Evolutionary conservation across 2,797 vertebrate species (phyloP).

Genomic region (Knipowitschia caucasica): DNA sequence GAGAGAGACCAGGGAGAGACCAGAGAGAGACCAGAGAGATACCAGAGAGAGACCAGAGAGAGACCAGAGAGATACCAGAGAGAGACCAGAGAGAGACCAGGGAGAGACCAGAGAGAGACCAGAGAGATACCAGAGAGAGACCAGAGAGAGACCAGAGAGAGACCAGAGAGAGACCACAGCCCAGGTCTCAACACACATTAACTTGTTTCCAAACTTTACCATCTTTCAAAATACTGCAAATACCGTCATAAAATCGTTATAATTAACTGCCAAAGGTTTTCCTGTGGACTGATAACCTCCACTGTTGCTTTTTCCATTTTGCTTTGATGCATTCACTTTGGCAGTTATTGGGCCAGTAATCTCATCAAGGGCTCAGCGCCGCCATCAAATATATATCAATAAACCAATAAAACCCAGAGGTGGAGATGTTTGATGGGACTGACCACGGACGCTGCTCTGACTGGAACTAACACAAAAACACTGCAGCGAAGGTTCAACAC

Average conservation of each 20-base stretch:
- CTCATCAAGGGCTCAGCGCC: not conserved
- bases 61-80: too few relatives aligned
- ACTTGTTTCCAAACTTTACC: not conserved
- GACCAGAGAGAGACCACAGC: too few relatives aligned
- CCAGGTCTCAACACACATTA: not conserved
- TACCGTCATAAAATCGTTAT: not conserved
- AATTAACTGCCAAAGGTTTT: not conserved
- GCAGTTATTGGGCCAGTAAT: slow-evolving; percentile 6
- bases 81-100: too few relatives aligned
- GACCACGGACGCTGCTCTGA: not conserved
- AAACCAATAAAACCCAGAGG: not conserved
- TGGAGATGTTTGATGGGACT: not conserved
- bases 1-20: too few relatives aligned
- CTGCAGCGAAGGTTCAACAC: too few relatives aligned
- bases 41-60: too few relatives aligned
- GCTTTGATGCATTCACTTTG: not conserved
- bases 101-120: too few relatives aligned
- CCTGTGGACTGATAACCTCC: not conserved
- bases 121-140: too few relatives aligned
- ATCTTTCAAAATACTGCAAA: not conserved
- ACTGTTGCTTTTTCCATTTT: not conserved
- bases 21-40: too few relatives aligned
- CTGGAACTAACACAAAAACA: not conserved
- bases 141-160: too few relatives aligned
- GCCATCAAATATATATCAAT: slow-evolving; percentile 8